These are phyloP conservation scores for Syrmaticus mikado DNA, from an alignment of 2,113 vertebrate species.

Conservation along the genomic window DNA sequence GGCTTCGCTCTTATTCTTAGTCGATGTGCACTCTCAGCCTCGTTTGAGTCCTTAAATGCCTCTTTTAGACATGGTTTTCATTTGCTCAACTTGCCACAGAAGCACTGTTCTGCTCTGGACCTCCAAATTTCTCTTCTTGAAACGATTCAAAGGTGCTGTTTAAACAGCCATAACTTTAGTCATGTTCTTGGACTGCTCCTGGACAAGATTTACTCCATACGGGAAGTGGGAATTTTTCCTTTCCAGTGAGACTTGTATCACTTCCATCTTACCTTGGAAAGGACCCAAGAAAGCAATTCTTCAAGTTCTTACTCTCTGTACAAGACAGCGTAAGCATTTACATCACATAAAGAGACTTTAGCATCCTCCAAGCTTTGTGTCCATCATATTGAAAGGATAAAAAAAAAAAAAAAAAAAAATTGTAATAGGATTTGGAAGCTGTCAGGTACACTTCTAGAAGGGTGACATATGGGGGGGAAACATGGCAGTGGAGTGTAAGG, in stretches of 20 bases:
- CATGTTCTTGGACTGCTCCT: background rate
- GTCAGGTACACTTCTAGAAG: background rate
- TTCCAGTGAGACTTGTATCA: background rate
- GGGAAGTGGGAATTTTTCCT: slow-evolving; percentile 1
- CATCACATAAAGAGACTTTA: background rate
- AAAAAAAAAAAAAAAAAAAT: background rate
- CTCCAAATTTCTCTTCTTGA: background rate
- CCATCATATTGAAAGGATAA: background rate
- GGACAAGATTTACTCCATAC: background rate
- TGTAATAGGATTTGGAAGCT: background rate
- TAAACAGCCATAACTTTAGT: background rate
- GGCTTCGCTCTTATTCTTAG: background rate
- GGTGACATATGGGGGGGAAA: background rate
- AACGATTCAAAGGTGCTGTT: background rate
- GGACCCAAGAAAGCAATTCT: background rate
- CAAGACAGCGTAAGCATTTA: background rate
- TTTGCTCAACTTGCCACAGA: background rate
- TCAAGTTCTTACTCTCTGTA: slow-evolving; percentile 11
- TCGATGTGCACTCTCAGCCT: background rate
- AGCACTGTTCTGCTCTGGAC: background rate
- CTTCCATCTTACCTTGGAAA: slow-evolving; percentile 37
- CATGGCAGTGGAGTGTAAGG: background rate
- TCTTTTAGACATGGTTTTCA: background rate
- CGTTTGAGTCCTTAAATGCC: background rate
- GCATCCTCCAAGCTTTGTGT: background rate